Evolutionary conservation across 2,888 invertebrate species (phyloP), one percentile per base, ranked within the genome.

Genomic region (Protonemura montana): DNA sequence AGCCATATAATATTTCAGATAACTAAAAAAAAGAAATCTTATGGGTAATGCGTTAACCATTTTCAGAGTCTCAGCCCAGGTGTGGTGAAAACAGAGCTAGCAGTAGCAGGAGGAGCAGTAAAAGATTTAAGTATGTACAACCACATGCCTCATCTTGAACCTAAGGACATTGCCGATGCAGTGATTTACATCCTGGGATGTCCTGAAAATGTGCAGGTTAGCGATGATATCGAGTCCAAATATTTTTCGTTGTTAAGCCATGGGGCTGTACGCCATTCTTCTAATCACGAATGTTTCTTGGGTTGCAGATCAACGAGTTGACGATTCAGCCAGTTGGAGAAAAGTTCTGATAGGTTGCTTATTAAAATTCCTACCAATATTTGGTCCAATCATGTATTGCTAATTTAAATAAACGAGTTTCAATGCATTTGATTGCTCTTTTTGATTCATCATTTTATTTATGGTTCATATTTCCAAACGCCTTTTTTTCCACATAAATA

Each of bases 161-260:
- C 78, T 5, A 78, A 86, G 78, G 87, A 87, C 76, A 84, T 87
- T 13, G 87, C 83, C n/a, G 84, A 87, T 30, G 78, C 77, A 7
- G 78, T 86, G 13, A 21, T 87, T 2, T 87, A 86, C 29, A 82
- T 78, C 21, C 30, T 87, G 30, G 83, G 87, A n/a, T 29, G 27
- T n/a, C 86, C 87, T 7, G 85, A 82, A 27, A 82, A 80, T 30
- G 87, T 87, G 3, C 87, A 87, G 85, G 87, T 87, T 6, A 2
- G 59, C 7, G 59, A 16, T 13, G 59, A 59, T 35, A 10, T 35
- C 35, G n/a, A n/a, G n/a, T n/a, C 10, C 10, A 3, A 35, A 6
- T 35, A 35, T 35, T 35, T 35, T 35, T 10, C 5, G 35, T 35
- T 35, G 35, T 35, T 6, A 35, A 35, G 10, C n/a, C n/a, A n/a